Evolutionary conservation across 2,113 vertebrate species (phyloP).

Genomic region (Heteronetta atricapilla): DNA sequence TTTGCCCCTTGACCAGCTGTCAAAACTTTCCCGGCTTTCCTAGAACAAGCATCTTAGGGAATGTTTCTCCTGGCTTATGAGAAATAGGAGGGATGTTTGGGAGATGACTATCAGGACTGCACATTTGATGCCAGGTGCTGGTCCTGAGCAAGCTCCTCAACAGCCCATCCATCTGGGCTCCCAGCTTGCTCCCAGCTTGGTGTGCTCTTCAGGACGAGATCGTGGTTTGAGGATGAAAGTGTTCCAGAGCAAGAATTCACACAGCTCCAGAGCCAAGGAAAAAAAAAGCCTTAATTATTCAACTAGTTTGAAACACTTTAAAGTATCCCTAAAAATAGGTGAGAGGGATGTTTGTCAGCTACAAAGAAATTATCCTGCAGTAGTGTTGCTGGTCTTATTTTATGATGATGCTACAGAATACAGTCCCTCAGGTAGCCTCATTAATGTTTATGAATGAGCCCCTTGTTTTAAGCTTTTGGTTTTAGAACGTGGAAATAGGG

Average conservation of each 20-base stretch:
- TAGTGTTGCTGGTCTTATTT: conserved; percentile 45
- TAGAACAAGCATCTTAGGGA: neutral
- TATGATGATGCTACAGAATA: conserved; percentile 68
- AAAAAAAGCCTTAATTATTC: conserved; percentile 50
- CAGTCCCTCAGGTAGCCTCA: conserved; percentile 61
- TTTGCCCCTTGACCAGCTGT: conserved; percentile 54
- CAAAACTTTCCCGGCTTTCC: conserved; percentile 28
- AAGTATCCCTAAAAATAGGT: conserved; percentile 71
- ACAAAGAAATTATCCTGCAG: conserved; percentile 56
- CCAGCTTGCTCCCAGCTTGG: neutral
- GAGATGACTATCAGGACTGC: neutral
- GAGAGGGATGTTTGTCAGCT: conserved; percentile 48
- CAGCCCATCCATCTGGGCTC: neutral
- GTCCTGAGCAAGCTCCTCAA: neutral
- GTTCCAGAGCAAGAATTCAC: neutral
- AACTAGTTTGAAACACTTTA: conserved; percentile 50
- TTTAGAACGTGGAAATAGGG: conserved; percentile 43
- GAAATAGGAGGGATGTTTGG: neutral
- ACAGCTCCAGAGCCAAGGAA: neutral
- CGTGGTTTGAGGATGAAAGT: neutral
- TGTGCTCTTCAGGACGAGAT: neutral
- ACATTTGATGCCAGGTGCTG: neutral
- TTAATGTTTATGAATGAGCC: conserved; percentile 59
- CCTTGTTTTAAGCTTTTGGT: conserved; percentile 21
- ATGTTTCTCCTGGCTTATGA: neutral